phyloP scores from a whole-genome alignment of 2,113 vertebrate species.

The Eurypyga helias region DNA sequence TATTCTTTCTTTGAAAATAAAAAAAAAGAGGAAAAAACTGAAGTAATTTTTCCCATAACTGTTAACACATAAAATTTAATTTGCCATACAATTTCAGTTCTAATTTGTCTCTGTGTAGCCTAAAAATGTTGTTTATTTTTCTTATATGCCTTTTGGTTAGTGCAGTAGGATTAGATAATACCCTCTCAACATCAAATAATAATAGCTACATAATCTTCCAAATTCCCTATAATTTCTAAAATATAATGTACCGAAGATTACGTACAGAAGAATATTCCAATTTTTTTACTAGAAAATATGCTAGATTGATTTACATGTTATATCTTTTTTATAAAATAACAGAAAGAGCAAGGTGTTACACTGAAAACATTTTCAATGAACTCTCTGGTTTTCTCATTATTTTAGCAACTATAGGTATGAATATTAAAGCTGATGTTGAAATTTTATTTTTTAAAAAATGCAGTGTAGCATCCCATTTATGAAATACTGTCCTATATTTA shows the following conservation, averaged over 20 bases:
- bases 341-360: fast-evolving
- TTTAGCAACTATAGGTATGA: background rate
- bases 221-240: background rate
- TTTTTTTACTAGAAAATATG: background rate
- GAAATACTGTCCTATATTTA: background rate
- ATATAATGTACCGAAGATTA: background rate
- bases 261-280: background rate
- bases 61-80: background rate
- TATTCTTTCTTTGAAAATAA: background rate
- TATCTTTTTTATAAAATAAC: background rate
- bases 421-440: background rate
- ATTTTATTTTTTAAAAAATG: background rate
- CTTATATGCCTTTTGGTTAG: background rate
- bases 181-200: background rate
- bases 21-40: background rate
- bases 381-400: background rate
- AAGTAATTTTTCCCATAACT: background rate
- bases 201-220: background rate
- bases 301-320: background rate
- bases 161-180: background rate
- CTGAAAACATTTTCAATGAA: background rate
- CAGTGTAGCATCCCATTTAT: background rate
- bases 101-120: background rate
- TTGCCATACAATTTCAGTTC: background rate
- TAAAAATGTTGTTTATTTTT: background rate